Evolutionary conservation across 2,888 invertebrate genomes (phyloP), one percentile per base, ranked within the genome.

Genomic region (Zygogramma bicolorata): DNA sequence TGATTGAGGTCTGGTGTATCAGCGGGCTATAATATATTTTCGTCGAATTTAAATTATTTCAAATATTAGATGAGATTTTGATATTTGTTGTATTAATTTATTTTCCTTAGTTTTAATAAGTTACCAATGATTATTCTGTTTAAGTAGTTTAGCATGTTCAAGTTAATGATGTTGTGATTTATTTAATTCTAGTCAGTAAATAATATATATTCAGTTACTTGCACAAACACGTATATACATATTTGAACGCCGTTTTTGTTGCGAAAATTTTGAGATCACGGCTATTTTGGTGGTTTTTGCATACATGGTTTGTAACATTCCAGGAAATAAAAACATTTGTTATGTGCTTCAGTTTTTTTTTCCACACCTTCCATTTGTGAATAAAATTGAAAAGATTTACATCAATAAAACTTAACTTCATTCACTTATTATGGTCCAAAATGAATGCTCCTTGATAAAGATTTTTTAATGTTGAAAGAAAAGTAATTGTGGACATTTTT

Each of bases 251-350:
- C 71, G 61, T 69, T 70, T 70, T 60, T 40, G 61, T 58, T 61
- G 69, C 75, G 67, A 65, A 70, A 69, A 71, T 75, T 71, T 74
- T 75, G 74, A 79, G 22, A 73, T 71, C 71, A 68, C 77, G 68
- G 69, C 71, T 63, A 68, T 65, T 72, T 73, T 74, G 40, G 75
- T 75, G 73, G 75, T 77, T 80, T 78, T 80, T 68, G 75, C 75
- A 76, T 75, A 74, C 78, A 79, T 79, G 76, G 80, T 81, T 77
- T 77, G 84, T 85, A 86, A 86, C 86, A 87, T 87, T 87, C 86
- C 86, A 85, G 79, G 82, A 85, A 85, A 84, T 85, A 85, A 84
- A 85, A 81, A 83, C 68, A 71, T 84, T 85, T 85, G 84, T 85
- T 85, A 84, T 81, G 79, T 77, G 80, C 42, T 57, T 34, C 38